Conservation (phyloP, 2,888 invertebrate genomes). For the Venusia cambrica region DNA sequence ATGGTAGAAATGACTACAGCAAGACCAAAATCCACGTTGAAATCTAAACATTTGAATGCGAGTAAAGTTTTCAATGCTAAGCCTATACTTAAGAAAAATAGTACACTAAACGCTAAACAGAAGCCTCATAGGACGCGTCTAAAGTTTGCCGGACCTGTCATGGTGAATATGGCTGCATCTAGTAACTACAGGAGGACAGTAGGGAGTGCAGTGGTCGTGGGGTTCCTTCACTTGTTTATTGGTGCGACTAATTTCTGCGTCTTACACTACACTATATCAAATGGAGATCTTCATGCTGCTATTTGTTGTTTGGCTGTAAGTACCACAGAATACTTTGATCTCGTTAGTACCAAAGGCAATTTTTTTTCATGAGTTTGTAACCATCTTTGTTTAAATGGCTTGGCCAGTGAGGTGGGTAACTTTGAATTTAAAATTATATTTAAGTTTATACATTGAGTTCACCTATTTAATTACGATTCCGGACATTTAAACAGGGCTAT, state of each 20-base stretch:
- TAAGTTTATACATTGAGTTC: too few species aligned
- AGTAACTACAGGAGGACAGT: slow-evolving; percentile 41
- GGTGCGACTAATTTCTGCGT: slow-evolving; percentile 42
- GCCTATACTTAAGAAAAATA: slow-evolving; percentile 11
- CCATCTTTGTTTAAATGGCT: too few species aligned
- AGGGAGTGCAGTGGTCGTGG: slow-evolving; percentile 39
- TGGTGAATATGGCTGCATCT: slow-evolving; percentile 40
- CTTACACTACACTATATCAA: slow-evolving; percentile 33
- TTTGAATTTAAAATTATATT: too few species aligned
- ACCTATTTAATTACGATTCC: too few species aligned
- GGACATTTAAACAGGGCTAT: too few species aligned
- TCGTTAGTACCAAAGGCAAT: neutral
- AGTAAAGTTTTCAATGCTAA: slow-evolving; percentile 1
- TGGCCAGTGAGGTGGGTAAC: too few species aligned
- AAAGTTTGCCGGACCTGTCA: slow-evolving; percentile 32
- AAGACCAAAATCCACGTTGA: slow-evolving; percentile 1
- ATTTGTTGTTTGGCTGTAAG: slow-evolving; percentile 42
- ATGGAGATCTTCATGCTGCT: slow-evolving; percentile 36
- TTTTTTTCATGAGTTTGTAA: too few species aligned
- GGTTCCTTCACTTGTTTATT: slow-evolving; percentile 38
- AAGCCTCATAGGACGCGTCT: slow-evolving; percentile 10
- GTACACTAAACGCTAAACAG: slow-evolving; percentile 1
- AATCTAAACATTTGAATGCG: neutral
- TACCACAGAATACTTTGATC: slow-evolving; percentile 9
- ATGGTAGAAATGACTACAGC: slow-evolving; percentile 4